Conservation (phyloP, 1,140 invertebrate species). For the Paraescarpia echinospica region DNA sequence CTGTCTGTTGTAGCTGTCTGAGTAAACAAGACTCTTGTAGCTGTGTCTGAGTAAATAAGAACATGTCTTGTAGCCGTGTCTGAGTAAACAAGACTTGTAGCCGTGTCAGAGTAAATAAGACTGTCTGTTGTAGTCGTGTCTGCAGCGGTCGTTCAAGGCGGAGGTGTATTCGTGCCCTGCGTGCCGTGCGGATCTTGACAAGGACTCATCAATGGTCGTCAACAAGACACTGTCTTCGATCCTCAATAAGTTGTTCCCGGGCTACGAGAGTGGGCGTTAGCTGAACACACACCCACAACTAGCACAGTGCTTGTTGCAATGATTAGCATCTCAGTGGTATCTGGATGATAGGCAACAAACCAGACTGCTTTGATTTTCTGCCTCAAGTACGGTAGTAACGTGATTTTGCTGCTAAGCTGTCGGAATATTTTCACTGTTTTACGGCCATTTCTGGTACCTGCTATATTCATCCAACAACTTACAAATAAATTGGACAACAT, state of each 20-base stretch:
- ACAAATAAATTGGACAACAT: neutral
- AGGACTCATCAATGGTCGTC: constrained; percentile 60
- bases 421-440: neutral
- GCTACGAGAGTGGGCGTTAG: constrained; percentile 65
- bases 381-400: neutral
- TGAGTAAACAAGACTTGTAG: neutral
- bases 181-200: constrained; percentile 68
- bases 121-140: constrained; percentile 61
- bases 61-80: no score
- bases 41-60: no score
- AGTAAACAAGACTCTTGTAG: constrained; percentile 41
- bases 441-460: neutral
- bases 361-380: neutral
- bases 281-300: neutral
- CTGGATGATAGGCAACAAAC: neutral
- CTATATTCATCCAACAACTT: neutral
- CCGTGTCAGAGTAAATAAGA: neutral
- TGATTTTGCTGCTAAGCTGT: neutral
- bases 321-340: neutral
- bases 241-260: constrained; percentile 66
- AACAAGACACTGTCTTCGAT: constrained; percentile 65
- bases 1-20: constrained; percentile 59
- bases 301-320: neutral
- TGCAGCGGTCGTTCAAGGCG: constrained; percentile 70
- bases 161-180: constrained; percentile 69